Percentiles rank a stretch among this genome's conserved stretches.
Conservation (phyloP, 2,113 vertebrate genomes). For the Irena cyanogastra region DNA sequence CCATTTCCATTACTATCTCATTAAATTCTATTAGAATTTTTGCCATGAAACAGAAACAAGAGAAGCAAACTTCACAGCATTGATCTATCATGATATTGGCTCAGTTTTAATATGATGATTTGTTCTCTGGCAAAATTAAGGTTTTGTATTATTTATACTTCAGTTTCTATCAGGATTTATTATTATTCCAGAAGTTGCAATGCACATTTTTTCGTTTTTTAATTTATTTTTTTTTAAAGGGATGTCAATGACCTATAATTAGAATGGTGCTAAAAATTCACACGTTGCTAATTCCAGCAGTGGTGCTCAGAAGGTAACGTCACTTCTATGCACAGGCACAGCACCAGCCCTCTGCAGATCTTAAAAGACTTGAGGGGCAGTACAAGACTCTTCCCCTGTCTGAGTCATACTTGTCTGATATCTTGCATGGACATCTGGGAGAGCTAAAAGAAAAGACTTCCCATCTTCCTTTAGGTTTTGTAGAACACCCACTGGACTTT, state of each 20-base stretch:
- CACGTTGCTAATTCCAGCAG: not conserved
- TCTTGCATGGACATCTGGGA: not conserved
- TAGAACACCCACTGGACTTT: not conserved
- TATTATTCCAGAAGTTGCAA: not conserved
- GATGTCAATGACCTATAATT: not conserved
- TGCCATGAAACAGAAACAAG: not conserved
- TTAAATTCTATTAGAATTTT: not conserved
- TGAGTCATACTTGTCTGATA: not conserved
- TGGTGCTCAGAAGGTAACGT: not conserved
- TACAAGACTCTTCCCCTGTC: not conserved
- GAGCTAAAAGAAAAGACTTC: not conserved
- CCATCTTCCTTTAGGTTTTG: not conserved
- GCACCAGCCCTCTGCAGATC: not conserved
- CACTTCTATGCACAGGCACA: not conserved
- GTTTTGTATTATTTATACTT: not conserved
- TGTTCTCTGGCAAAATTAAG: not conserved
- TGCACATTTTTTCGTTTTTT: not conserved
- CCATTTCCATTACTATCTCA: not conserved
- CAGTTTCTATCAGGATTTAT: not conserved
- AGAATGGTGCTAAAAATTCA: not conserved
- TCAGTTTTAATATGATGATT: not conserved
- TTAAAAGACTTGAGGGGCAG: fast-evolving
- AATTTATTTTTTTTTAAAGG: not conserved
- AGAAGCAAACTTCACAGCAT: not conserved
- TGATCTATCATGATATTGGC: not conserved